A percentile compares a stretch with the other conserved stretches of the same genome.
These are phyloP conservation scores for Globodera ellingtonae DNA, from an alignment of 1,140 invertebrate genomes.

Conservation along the genomic window DNA sequence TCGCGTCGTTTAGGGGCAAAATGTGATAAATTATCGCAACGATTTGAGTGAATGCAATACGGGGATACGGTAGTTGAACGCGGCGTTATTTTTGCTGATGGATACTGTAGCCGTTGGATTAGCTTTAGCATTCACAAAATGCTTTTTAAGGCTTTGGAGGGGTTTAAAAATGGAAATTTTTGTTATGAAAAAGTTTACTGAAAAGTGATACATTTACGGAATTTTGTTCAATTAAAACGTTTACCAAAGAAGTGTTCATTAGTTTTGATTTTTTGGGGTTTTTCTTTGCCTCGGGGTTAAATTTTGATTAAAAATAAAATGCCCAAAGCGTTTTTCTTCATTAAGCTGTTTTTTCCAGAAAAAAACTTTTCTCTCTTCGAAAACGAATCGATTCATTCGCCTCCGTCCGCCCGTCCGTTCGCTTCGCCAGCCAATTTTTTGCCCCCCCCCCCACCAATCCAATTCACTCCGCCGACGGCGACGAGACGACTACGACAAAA, in stretches of 20 bases:
- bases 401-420: neutral
- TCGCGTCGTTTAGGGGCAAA: neutral
- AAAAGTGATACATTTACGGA: too few relatives aligned
- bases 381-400: neutral
- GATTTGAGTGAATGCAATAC: neutral
- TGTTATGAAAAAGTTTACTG: too few relatives aligned
- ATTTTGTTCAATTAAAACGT: neutral
- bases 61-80: too few relatives aligned
- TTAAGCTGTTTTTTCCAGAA: neutral
- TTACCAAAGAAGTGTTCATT: too few relatives aligned
- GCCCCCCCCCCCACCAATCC: neutral
- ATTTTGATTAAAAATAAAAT: neutral
- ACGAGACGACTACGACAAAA: neutral
- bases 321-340: neutral
- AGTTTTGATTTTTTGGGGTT: too few relatives aligned
- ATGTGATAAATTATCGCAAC: neutral
- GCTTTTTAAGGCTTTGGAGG: too few relatives aligned
- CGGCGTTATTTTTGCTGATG: too few relatives aligned
- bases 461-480: neutral
- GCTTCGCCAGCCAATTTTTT: neutral
- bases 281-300: too few relatives aligned
- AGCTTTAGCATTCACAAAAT: too few relatives aligned
- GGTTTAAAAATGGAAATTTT: too few relatives aligned
- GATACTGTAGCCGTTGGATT: too few relatives aligned
- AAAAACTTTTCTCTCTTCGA: neutral